phyloP scores from a whole-genome alignment of 2,888 invertebrate species.

The Isotomurus palustris region DNA sequence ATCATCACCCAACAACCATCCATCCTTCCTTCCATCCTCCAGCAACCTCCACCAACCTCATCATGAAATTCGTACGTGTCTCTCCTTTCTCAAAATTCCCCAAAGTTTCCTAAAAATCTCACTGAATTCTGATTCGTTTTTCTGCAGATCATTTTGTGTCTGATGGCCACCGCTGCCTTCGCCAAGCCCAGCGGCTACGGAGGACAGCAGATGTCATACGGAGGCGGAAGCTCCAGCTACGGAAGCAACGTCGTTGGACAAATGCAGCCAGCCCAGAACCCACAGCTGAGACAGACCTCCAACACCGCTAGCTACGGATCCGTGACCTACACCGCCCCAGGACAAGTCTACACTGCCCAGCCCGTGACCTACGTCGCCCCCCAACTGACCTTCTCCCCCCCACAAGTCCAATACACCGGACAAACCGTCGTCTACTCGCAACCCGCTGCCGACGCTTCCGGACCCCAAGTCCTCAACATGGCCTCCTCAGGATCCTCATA shows the following conservation, averaged over 20 bases:
- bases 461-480: constrained; percentile 10
- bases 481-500: no score
- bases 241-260: constrained; percentile 1
- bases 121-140: background rate
- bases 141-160: constrained; percentile 13
- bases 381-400: constrained; percentile 19
- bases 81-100: no score
- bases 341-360: constrained; percentile 15
- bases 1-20: no score
- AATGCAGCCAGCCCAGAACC: background rate
- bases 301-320: constrained; percentile 1
- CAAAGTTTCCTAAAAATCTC: no score
- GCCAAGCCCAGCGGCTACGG: constrained; percentile 12
- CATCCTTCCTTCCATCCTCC: no score
- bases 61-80: constrained; percentile 10
- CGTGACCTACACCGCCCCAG: constrained; percentile 23
- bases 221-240: constrained; percentile 3
- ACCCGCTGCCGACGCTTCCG: background rate
- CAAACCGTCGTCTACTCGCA: constrained; percentile 20
- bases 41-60: background rate
- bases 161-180: constrained; percentile 13
- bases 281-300: constrained; percentile 5
- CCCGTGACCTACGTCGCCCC: constrained; percentile 25
- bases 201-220: constrained; percentile 10
- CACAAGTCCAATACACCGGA: constrained; percentile 21